Percentiles rank a stretch among this genome's conserved stretches.
phyloP scores from a whole-genome alignment of 2,113 vertebrate species.

The Mesitornis unicolor region DNA sequence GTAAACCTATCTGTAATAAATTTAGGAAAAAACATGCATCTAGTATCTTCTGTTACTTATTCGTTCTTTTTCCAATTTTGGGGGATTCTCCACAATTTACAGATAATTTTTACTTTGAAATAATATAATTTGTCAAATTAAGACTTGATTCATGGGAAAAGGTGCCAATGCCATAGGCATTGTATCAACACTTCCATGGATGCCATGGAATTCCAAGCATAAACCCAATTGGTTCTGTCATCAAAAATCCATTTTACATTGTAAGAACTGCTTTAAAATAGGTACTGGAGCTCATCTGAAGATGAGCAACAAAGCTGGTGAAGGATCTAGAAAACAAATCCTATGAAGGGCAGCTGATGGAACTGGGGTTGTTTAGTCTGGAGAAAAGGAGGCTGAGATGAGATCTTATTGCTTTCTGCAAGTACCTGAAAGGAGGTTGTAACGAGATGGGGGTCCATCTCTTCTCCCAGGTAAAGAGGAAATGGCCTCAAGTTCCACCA shows the following conservation, averaged over 20 bases:
- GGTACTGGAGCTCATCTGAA: accelerated
- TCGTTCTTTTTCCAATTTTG: not conserved
- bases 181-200: not conserved
- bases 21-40: not conserved
- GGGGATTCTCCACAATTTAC: not conserved
- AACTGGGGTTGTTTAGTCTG: too few relatives aligned
- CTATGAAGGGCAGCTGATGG: too few relatives aligned
- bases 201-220: not conserved
- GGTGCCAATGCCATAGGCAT: not conserved
- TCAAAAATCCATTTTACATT: not conserved
- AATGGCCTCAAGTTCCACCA: too few relatives aligned
- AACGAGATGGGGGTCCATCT: too few relatives aligned
- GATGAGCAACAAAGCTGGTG: not conserved
- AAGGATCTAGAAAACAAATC: not conserved
- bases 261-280: not conserved
- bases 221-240: not conserved
- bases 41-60: not conserved
- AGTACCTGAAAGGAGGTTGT: too few relatives aligned
- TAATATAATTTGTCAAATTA: not conserved
- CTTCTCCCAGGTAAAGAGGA: too few relatives aligned
- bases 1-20: not conserved
- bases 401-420: too few relatives aligned
- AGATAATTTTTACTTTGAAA: not conserved
- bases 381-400: too few relatives aligned
- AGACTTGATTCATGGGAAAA: not conserved